phyloP scores from a whole-genome alignment of 30 jellyfish, hydroid and myxozoan genomes.

The Turritopsis dohrnii region DNA sequence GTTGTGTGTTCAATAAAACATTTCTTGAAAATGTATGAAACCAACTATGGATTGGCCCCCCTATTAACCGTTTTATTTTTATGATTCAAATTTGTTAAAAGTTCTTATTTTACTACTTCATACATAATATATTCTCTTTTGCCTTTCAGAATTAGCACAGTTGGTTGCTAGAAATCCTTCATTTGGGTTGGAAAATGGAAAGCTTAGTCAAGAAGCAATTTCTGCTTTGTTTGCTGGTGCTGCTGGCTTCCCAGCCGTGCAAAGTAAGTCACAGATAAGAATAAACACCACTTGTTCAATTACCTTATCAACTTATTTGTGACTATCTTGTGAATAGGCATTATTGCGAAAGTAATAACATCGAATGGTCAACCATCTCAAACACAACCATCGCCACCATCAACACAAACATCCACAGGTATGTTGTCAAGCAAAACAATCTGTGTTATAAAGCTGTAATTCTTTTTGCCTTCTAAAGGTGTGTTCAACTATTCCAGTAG shows the following conservation, averaged over 20 bases:
- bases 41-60: too few species aligned
- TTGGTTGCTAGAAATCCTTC: not conserved
- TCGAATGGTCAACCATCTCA: slow-evolving; percentile 1
- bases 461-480: too few species aligned
- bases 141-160: not conserved
- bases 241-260: slow-evolving; percentile 53
- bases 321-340: not conserved
- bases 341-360: slow-evolving; percentile 21
- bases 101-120: not conserved
- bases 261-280: slow-evolving; percentile 16
- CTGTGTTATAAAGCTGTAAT: not conserved
- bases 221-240: slow-evolving; percentile 48
- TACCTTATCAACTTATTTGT: not conserved
- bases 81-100: not conserved
- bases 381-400: not conserved
- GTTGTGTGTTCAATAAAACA: too few species aligned
- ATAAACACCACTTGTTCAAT: not conserved
- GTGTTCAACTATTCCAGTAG: too few species aligned
- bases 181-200: slow-evolving; percentile 18
- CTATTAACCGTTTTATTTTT: too few species aligned
- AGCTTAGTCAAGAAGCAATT: slow-evolving; percentile 28
- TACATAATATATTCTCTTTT: too few species aligned
- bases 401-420: not conserved
- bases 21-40: too few species aligned
- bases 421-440: not conserved